A percentile compares a stretch with the other conserved stretches of the same genome.
phyloP scores from a whole-genome alignment of 2,888 invertebrate genomes.

The Palloptera scutellata region DNA sequence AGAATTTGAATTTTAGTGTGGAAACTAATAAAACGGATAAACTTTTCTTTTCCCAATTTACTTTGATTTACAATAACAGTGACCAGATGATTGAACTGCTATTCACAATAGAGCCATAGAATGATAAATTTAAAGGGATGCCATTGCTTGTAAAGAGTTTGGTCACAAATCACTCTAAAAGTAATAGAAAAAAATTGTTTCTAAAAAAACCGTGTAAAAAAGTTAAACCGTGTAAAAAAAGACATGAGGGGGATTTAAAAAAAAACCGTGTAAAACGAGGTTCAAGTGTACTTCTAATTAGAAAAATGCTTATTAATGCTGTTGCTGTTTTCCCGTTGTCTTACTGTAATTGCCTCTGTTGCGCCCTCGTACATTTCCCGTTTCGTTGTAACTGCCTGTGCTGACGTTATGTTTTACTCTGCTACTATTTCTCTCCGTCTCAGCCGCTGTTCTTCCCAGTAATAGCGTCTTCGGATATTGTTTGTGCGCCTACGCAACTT shows the following conservation, averaged over 20 bases:
- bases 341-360: too few relatives aligned
- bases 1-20: background rate
- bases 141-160: background rate
- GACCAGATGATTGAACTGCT: background rate
- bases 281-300: background rate
- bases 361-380: too few relatives aligned
- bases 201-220: background rate
- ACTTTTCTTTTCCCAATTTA: background rate
- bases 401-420: too few relatives aligned
- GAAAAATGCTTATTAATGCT: too few relatives aligned
- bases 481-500: too few relatives aligned
- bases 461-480: too few relatives aligned
- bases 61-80: background rate
- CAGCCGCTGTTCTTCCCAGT: too few relatives aligned
- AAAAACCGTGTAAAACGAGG: slow-evolving; percentile 1
- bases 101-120: background rate
- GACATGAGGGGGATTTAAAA: background rate
- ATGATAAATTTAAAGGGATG: background rate
- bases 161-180: slow-evolving; percentile 6
- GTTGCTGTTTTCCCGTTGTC: too few relatives aligned
- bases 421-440: too few relatives aligned
- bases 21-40: background rate
- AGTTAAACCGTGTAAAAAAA: background rate
- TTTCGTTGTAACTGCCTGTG: too few relatives aligned
- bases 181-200: background rate